These are phyloP conservation scores for Mystacornis crossleyi DNA, from an alignment of 2,113 vertebrate genomes.

Conservation along the genomic window DNA sequence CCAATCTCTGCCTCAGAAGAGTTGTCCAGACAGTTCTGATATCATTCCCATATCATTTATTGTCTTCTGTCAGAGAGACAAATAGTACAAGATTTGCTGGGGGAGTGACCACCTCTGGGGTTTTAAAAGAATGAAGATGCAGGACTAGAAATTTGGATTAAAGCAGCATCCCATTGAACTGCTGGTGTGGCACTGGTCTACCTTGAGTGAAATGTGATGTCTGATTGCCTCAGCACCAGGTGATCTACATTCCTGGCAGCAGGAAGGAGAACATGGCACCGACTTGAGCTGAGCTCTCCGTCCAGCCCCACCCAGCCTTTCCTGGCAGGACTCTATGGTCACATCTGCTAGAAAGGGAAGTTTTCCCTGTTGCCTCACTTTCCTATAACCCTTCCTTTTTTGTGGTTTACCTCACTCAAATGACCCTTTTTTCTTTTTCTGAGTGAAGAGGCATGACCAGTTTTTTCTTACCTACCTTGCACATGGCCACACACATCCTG, in stretches of 20 bases:
- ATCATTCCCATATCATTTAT: background rate
- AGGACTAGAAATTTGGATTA: background rate
- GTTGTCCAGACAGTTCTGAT: background rate
- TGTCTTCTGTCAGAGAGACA: background rate
- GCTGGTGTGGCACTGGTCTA: background rate
- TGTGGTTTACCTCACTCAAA: background rate
- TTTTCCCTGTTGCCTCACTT: background rate
- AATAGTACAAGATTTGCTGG: background rate
- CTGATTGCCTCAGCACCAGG: background rate
- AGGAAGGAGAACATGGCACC: background rate
- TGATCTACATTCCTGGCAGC: accelerated
- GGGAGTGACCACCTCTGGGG: background rate
- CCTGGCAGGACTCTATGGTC: background rate
- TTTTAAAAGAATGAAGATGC: background rate
- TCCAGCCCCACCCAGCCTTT: background rate
- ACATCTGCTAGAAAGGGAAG: background rate
- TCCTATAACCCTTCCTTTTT: background rate
- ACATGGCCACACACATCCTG: background rate
- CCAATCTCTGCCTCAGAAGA: background rate
- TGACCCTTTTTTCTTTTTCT: background rate
- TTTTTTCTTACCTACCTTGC: background rate
- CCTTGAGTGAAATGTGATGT: accelerated
- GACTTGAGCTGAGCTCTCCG: background rate
- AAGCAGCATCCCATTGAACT: background rate
- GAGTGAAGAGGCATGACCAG: background rate